phyloP scores from a whole-genome alignment of 2,113 vertebrate species.

The Progne subis region DNA sequence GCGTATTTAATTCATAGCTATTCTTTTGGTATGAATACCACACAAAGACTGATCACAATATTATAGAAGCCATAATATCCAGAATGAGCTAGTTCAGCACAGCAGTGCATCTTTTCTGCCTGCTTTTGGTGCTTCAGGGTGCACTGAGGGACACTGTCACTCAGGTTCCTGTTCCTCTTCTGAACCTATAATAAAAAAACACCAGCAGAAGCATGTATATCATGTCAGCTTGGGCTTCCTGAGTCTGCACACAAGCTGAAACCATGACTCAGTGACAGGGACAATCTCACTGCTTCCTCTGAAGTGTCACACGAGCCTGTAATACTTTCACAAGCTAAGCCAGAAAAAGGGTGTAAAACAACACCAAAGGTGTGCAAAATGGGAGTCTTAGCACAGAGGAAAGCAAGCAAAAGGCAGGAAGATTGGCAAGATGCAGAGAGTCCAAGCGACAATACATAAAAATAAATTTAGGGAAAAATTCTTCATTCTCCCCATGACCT shows the following conservation, averaged over 20 bases:
- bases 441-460: neutral
- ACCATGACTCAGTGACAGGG: neutral
- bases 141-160: neutral
- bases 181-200: neutral
- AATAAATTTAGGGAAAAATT: neutral
- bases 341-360: neutral
- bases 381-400: neutral
- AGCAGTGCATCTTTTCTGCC: neutral
- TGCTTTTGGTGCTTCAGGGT: neutral
- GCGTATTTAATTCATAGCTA: neutral
- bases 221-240: neutral
- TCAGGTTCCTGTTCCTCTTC: neutral
- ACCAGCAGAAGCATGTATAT: neutral
- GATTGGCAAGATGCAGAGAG: neutral
- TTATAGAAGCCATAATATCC: neutral
- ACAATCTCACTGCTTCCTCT: neutral
- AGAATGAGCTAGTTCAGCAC: neutral
- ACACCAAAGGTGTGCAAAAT: neutral
- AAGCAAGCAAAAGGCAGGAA: neutral
- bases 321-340: neutral
- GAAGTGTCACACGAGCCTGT: neutral
- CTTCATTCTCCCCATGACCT: neutral
- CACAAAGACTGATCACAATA: neutral
- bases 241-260: neutral
- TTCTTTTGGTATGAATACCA: neutral